Conservation (phyloP, 2,113 vertebrate genomes). For the Trinectes maculatus region DNA sequence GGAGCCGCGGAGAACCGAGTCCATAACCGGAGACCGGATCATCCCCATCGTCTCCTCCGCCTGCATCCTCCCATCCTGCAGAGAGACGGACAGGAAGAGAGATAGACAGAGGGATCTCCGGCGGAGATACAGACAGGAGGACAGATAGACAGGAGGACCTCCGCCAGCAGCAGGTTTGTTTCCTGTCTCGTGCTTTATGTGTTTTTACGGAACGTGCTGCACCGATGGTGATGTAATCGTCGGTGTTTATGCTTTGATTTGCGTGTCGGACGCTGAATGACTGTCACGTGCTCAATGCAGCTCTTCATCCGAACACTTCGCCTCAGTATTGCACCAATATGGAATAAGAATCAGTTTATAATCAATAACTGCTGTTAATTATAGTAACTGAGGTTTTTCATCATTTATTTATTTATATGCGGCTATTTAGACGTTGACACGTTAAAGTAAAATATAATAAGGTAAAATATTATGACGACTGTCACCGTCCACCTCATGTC, state of each 20-base stretch:
- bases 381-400: too few relatives aligned
- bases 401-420: too few relatives aligned
- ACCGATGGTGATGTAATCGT: constrained; percentile 13
- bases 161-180: constrained; percentile 27
- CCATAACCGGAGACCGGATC: neutral
- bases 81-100: neutral
- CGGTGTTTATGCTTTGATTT: neutral
- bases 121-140: neutral
- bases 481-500: too few relatives aligned
- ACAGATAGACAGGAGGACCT: neutral
- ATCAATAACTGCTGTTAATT: too few relatives aligned
- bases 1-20: neutral
- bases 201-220: neutral
- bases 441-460: too few relatives aligned
- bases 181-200: neutral
- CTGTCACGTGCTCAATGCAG: neutral
- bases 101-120: too few relatives aligned
- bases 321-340: too few relatives aligned
- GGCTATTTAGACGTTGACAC: too few relatives aligned
- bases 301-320: neutral
- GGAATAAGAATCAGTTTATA: too few relatives aligned
- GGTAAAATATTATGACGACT: too few relatives aligned
- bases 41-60: neutral
- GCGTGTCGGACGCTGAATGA: neutral
- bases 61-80: constrained; percentile 28